phyloP scores from a whole-genome alignment of 2,888 invertebrate genomes.

The Gymnocheta viridis region DNA sequence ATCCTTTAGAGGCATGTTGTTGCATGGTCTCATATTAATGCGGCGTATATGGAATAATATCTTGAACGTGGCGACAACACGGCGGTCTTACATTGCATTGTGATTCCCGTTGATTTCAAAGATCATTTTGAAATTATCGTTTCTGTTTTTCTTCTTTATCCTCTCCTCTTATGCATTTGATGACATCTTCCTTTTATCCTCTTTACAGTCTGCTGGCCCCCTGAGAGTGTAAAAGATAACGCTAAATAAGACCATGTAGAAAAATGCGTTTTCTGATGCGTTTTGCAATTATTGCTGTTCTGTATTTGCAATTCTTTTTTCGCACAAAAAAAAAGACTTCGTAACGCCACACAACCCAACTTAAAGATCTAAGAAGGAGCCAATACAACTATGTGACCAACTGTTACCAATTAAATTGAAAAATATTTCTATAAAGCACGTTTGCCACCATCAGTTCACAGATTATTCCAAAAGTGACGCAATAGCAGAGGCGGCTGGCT shows the following conservation, averaged over 20 bases:
- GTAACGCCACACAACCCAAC: slow-evolving; percentile 52
- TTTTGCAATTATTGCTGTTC: slow-evolving; percentile 6
- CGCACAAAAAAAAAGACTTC: neutral
- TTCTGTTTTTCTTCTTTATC: neutral
- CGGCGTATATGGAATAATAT: slow-evolving; percentile 67
- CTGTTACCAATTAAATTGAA: slow-evolving; percentile 67
- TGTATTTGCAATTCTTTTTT: neutral
- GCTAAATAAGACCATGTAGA: slow-evolving; percentile 51
- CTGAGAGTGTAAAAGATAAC: slow-evolving; percentile 55
- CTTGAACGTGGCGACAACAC: slow-evolving; percentile 68
- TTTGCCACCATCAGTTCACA: slow-evolving; percentile 52
- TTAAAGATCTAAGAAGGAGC: slow-evolving; percentile 17
- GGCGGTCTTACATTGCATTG: slow-evolving; percentile 59
- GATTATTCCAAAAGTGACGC: slow-evolving; percentile 37
- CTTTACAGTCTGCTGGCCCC: neutral
- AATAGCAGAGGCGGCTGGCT: neutral
- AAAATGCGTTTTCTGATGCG: too few relatives aligned
- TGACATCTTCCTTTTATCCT: neutral
- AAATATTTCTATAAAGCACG: slow-evolving; percentile 53
- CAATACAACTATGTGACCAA: slow-evolving; percentile 44
- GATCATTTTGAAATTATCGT: slow-evolving; percentile 36
- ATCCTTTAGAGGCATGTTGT: slow-evolving; percentile 68
- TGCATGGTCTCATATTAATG: slow-evolving; percentile 61
- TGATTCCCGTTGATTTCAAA: slow-evolving; percentile 49
- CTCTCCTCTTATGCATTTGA: neutral